Base-by-base conservation (phyloP, 2,113 vertebrate genomes). In the Cichladusa arquata region DNA sequence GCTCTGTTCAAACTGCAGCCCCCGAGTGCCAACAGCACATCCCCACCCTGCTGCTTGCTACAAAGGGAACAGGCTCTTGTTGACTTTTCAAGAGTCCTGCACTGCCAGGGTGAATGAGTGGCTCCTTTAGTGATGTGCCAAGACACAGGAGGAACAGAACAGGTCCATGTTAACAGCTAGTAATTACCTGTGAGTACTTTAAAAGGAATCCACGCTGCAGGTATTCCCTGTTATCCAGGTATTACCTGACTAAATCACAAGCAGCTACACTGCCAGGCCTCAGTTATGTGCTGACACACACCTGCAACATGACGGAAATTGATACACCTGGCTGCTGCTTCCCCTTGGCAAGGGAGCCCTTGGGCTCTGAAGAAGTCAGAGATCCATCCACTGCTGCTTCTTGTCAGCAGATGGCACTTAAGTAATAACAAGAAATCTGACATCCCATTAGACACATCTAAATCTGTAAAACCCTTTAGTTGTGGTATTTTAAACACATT, bases 351-450 rank as follows among this genome's bases (percentile, higher is more conserved):
- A 45, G 24, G 67, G 23, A 91, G 31, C 38, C 5, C 31, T 45
- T 17, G 9, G 0, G 10, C 24, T 10, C 56, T 26, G 16, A 31
- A 69, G 6, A 15, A 65, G 29, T 11, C 47, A 36, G 60, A 60
- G 74, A 58, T 33, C 69, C 47, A 16, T 6, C 77, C 54, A 18
- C 5, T 57, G 67, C 20, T 74, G 28, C 47, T 33, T 54, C 56
- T 70, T 31, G 84, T 40, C 96, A 96, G 96, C 93, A 97, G 97
- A 60, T 93, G 96, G 96, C 97, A 97, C 94, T 89, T 95, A 8
- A 40, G 86, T 7, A 78, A 91, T 81, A 64, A 82, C 17, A 34
- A 72, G 66, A 61, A 65, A 69, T 25, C 44, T 34, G n/a, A 26
- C 0, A 0, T 69, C 65, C 71, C 31, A n/a, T 40, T 22, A 70